Evolutionary conservation across 2,113 vertebrate genomes (phyloP), one percentile per base, ranked within the genome.

Genomic region (Numida meleagris): DNA sequence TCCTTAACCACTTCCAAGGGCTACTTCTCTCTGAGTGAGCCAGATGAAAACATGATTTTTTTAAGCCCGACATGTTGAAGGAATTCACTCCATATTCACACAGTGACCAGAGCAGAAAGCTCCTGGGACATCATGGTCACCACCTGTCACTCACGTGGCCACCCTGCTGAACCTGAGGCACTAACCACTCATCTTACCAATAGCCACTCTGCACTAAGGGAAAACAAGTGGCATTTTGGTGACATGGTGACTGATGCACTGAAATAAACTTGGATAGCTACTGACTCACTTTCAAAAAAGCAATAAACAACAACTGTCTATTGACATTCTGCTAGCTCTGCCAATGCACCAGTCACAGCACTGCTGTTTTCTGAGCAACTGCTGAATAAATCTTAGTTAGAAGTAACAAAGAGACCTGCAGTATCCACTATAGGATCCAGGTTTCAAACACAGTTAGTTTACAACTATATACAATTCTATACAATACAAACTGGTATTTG

Each of bases 211-310:
- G 2, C 27, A 66, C 21, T 33, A 33, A 89, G 59, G 11, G 61
- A 89, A 93, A 88, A 72, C 53, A 74, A 89, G 78, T 34, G 67
- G 20, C 53, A 75, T 88, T 86, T 86, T 63, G 75, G 61, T 7
- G 20, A 82, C 79, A 87, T 14, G 43, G 72, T 2, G 7, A 59
- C 55, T 55, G 74, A 88, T 46, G 50, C 77, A 66, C 57, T 62
- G 58, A 89, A 94, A 91, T 36, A 75, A 33, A 63, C 42, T 45
- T 45, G 58, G 58, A 80, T 46, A 88, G 31, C 66, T 82, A 82
- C 67, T 74, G 87, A 96, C 59, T 94, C 75, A 58, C 43, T 91
- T 95, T 91, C 79, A 95, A 81, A 36, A 95, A 89, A 81, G 42
- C 46, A 83, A 67, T 71, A 86, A 93, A 87, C 14, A 83, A 66